These are phyloP conservation scores for Elymnias hypermnestra DNA, from an alignment of 1,140 invertebrate genomes.

Conservation along the genomic window DNA sequence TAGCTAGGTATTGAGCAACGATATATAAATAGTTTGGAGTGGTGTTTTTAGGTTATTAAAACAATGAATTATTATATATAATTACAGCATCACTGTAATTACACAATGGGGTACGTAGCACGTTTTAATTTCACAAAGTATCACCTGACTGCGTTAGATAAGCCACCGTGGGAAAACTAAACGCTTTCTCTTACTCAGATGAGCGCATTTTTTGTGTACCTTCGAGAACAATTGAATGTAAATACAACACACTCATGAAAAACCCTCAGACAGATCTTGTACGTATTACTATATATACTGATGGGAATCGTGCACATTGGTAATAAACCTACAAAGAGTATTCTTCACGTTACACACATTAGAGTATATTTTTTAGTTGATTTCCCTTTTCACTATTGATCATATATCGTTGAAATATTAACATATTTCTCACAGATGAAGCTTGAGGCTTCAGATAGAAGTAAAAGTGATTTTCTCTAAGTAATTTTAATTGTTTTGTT, in stretches of 20 bases:
- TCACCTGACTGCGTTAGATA: constrained; percentile 32
- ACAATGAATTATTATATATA: no score
- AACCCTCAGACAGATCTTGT: constrained; percentile 5
- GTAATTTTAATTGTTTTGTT: no score
- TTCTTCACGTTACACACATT: constrained; percentile 20
- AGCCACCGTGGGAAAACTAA: constrained; percentile 35
- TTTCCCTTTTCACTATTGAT: constrained; percentile 33
- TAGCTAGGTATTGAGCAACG: no score
- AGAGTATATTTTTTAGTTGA: constrained; percentile 19
- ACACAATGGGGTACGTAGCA: constrained; percentile 19
- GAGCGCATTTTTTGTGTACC: constrained; percentile 34
- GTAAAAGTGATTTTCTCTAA: no score
- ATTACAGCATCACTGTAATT: constrained; percentile 10
- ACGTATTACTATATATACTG: background rate
- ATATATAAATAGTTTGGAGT: no score
- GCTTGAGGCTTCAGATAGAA: constrained; percentile 6
- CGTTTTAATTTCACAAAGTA: constrained; percentile 31
- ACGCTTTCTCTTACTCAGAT: constrained; percentile 39
- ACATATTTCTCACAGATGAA: constrained; percentile 1
- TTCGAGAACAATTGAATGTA: constrained; percentile 31
- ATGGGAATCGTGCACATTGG: background rate
- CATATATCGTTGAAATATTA: constrained; percentile 13
- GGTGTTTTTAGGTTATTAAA: no score
- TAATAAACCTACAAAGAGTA: background rate
- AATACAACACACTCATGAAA: constrained; percentile 9